Percentiles rank a stretch among this genome's conserved stretches.
These are phyloP conservation scores for Microtus oregoni DNA, from an alignment of 2,113 vertebrate species.

Conservation along the genomic window DNA sequence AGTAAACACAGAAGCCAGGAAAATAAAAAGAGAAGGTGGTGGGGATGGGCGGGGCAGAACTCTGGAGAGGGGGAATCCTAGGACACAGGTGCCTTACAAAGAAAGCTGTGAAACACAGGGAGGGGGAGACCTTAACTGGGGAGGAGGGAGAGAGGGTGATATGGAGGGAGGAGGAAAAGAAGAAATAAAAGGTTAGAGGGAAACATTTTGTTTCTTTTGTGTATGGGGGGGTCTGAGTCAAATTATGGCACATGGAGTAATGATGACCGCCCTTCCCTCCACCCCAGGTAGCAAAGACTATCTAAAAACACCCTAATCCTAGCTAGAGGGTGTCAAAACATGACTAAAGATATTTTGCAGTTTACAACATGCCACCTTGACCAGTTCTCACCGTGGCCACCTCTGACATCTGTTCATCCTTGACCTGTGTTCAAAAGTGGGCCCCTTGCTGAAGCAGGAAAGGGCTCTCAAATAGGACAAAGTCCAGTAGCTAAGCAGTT, in stretches of 20 bases:
- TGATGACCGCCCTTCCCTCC: no score
- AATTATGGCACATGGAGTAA: not conserved
- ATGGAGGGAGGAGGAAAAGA: no score
- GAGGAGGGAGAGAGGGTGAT: not conserved
- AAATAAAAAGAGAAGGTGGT: not conserved
- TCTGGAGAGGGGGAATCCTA: not conserved
- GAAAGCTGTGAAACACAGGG: not conserved
- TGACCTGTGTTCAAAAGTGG: not conserved
- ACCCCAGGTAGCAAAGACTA: not conserved
- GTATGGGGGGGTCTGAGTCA: not conserved
- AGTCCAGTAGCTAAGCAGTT: not conserved
- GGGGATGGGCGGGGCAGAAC: no score
- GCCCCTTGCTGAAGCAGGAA: not conserved
- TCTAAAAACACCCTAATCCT: not conserved
- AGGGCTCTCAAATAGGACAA: not conserved
- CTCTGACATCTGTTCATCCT: not conserved
- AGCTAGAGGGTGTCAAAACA: not conserved
- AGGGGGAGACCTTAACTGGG: not conserved
- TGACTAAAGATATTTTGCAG: slow-evolving; percentile 42
- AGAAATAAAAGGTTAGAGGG: not conserved
- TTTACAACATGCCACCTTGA: not conserved
- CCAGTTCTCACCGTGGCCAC: not conserved
- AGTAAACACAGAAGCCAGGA: not conserved
- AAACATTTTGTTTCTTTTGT: not conserved
- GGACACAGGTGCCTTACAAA: not conserved